A percentile compares a stretch with the other conserved stretches of the same genome.
Conservation (phyloP, 2,113 vertebrate species). For the Misgurnus mizolepis region DNA sequence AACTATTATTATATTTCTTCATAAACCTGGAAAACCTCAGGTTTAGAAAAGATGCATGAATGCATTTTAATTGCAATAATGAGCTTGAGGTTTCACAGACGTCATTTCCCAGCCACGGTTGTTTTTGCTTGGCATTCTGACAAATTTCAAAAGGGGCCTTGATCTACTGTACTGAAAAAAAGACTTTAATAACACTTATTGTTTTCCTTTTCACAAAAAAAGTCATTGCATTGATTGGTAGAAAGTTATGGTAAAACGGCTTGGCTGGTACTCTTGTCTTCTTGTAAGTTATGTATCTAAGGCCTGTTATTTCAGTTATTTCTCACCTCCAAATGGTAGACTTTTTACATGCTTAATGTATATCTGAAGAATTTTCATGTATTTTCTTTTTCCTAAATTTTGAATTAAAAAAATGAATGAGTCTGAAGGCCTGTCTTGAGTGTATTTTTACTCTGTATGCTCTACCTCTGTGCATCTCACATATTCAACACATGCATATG, state of each 20-base stretch:
- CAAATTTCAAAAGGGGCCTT: conserved; percentile 72
- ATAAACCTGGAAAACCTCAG: conserved; percentile 69
- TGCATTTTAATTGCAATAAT: conserved; percentile 76
- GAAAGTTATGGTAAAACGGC: conserved; percentile 56
- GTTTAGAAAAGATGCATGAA: conserved; percentile 68
- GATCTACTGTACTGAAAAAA: conserved; percentile 62
- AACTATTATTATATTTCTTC: conserved; percentile 59
- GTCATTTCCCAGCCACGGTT: conserved; percentile 66
- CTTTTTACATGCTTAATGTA: conserved; percentile 72
- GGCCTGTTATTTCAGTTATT: conserved; percentile 79
- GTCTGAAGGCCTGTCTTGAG: conserved; percentile 38
- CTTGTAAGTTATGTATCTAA: conserved; percentile 85
- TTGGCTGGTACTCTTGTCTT: conserved; percentile 67
- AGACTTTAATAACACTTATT: conserved; percentile 57
- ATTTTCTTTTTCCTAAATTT: conserved; percentile 74
- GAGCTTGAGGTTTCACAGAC: conserved; percentile 70
- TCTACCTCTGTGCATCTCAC: background rate
- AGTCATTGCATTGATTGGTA: conserved; percentile 63
- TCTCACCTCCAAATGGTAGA: conserved; percentile 68
- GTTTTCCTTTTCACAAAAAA: conserved; percentile 54
- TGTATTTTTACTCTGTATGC: background rate
- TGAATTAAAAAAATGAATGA: conserved; percentile 74
- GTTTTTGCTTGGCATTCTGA: conserved; percentile 73
- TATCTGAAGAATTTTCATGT: conserved; percentile 74
- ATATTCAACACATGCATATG: background rate